These are phyloP conservation scores for Caenorhabditis sinica DNA, from an alignment of 2,888 invertebrate genomes.

Conservation along the genomic window DNA sequence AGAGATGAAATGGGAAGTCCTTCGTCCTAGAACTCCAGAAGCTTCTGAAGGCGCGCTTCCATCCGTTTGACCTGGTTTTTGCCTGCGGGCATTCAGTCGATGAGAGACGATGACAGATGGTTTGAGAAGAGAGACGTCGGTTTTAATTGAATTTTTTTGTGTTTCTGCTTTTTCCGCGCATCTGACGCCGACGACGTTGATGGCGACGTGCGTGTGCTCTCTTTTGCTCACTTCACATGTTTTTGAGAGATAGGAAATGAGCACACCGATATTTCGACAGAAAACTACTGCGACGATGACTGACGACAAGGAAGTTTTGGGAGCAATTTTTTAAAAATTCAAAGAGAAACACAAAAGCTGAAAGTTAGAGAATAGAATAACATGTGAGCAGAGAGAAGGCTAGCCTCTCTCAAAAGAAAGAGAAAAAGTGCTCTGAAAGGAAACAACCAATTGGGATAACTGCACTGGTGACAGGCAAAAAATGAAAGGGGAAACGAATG, in stretches of 20 bases:
- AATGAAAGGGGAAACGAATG: slow-evolving; percentile 47
- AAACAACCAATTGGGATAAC: slow-evolving; percentile 35
- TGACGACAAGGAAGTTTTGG: not conserved
- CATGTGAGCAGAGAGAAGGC: slow-evolving; percentile 7
- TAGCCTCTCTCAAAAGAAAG: slow-evolving; percentile 6
- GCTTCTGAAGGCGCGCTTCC: slow-evolving; percentile 2
- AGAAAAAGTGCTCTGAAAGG: slow-evolving; percentile 28
- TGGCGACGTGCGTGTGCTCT: slow-evolving; percentile 41
- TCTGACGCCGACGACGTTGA: slow-evolving; percentile 29
- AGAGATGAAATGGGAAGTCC: slow-evolving; percentile 10
- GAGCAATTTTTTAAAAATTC: slow-evolving; percentile 18
- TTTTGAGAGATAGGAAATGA: slow-evolving; percentile 37
- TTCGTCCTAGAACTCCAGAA: slow-evolving; percentile 31
- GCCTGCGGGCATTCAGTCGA: slow-evolving; percentile 49
- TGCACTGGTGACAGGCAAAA: slow-evolving; percentile 39
- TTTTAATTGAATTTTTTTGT: slow-evolving; percentile 64
- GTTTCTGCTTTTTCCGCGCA: slow-evolving; percentile 33
- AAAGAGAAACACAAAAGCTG: slow-evolving; percentile 21
- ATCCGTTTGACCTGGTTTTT: slow-evolving; percentile 39
- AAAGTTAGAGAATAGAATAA: slow-evolving; percentile 16
- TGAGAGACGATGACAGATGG: slow-evolving; percentile 56
- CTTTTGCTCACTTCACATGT: slow-evolving; percentile 50
- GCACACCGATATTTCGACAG: slow-evolving; percentile 10
- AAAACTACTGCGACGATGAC: too few relatives aligned
- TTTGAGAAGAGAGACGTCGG: slow-evolving; percentile 34